Evolutionary conservation across 2,888 invertebrate species (phyloP).

Genomic region (Drosophila meridiana): DNA sequence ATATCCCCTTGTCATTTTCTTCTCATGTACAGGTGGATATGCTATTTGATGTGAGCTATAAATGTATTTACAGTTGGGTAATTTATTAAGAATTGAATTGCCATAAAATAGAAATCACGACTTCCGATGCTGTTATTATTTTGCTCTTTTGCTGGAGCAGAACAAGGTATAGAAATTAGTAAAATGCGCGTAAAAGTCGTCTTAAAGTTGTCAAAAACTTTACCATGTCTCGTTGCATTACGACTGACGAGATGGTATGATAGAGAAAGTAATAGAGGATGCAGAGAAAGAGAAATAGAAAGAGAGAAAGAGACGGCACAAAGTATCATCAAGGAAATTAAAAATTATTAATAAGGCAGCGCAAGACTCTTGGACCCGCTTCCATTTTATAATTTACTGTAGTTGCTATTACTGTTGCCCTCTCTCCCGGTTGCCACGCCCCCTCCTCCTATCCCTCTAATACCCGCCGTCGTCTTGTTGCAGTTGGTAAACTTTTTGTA

Average conservation of each 20-base stretch:
- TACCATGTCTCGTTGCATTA: constrained; percentile 21
- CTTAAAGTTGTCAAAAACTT: constrained; percentile 51
- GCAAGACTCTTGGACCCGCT: constrained; percentile 58
- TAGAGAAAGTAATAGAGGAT: neutral
- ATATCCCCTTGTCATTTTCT: too few relatives aligned
- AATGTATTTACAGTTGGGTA: neutral
- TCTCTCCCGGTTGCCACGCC: constrained; percentile 1
- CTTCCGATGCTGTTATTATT: neutral
- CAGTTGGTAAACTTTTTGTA: constrained; percentile 64
- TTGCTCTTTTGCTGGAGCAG: neutral
- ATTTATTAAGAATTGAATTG: neutral
- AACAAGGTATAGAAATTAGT: constrained; percentile 35
- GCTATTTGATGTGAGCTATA: neutral
- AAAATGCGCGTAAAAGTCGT: constrained; percentile 55
- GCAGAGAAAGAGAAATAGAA: neutral
- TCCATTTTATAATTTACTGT: constrained; percentile 74
- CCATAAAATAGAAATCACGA: neutral
- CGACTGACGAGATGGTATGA: neutral
- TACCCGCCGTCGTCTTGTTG: neutral
- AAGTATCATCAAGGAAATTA: constrained; percentile 83
- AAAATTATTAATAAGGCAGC: constrained; percentile 83
- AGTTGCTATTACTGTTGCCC: constrained; percentile 55
- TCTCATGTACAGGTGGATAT: neutral
- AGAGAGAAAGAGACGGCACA: constrained; percentile 1
- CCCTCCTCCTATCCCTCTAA: too few relatives aligned